Evolutionary conservation across 64 coral and sea anemone species (phyloP).

Genomic region (Dendronephthya gigantea): DNA sequence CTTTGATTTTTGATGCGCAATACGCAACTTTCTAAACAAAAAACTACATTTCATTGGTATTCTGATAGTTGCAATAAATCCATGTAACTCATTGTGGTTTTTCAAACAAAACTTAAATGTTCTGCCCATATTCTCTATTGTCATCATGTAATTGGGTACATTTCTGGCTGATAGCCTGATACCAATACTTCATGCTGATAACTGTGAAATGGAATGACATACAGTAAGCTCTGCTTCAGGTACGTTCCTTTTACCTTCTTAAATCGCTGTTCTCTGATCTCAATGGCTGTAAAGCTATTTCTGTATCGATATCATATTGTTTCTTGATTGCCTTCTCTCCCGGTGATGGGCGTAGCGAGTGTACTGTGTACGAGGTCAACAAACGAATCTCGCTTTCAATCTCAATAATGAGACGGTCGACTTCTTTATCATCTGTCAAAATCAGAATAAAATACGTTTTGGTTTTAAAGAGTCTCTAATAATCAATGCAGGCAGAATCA

Average conservation of each 20-base stretch:
- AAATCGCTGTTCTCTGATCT: background rate
- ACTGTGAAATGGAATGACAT: no score
- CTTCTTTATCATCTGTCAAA: background rate
- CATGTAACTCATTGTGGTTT: no score
- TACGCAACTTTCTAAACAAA: background rate
- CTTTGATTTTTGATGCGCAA: background rate
- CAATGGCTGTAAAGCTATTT: background rate
- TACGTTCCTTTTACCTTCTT: background rate
- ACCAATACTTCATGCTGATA: no score
- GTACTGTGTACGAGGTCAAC: background rate
- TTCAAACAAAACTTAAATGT: no score
- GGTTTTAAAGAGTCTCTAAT: background rate
- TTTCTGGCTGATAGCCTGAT: no score
- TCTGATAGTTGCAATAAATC: no score
- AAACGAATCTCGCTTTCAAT: conserved; percentile 9
- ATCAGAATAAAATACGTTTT: background rate
- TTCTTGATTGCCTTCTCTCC: background rate
- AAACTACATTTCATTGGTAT: no score
- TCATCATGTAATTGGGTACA: no score
- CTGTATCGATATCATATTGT: conserved; percentile 6
- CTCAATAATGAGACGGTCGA: background rate
- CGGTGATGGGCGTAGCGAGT: background rate
- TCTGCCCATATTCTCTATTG: no score
- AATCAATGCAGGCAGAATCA: background rate
- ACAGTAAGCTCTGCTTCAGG: no score